A percentile compares a stretch with the other conserved stretches of the same genome.
These are phyloP conservation scores for Biston betularia DNA, from an alignment of 2,888 invertebrate genomes.

Conservation along the genomic window DNA sequence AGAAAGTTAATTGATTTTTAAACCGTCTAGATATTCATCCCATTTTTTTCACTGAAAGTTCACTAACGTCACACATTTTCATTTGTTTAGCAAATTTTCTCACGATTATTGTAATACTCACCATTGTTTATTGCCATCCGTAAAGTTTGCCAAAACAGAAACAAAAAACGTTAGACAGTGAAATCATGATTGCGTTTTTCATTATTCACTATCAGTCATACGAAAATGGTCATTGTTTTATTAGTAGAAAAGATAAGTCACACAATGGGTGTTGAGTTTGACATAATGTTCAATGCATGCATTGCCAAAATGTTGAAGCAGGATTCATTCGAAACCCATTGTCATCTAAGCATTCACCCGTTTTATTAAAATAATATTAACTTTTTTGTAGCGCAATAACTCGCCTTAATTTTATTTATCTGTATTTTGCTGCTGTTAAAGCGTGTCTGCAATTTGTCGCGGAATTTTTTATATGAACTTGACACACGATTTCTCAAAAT, in stretches of 20 bases:
- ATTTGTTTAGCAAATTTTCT: conserved; percentile 22
- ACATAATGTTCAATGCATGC: conserved; percentile 18
- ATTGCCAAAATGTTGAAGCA: background rate
- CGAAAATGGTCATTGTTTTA: conserved; percentile 58
- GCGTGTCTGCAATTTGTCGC: conserved; percentile 40
- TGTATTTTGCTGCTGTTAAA: background rate
- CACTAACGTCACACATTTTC: conserved; percentile 1
- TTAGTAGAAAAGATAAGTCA: conserved; percentile 55
- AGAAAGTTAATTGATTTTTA: conserved; percentile 49
- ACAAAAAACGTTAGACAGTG: conserved; percentile 60
- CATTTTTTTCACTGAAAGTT: background rate
- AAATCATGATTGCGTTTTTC: conserved; percentile 54
- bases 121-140: conserved; percentile 64
- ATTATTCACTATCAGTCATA: conserved; percentile 52
- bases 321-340: background rate
- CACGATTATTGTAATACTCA: conserved; percentile 58
- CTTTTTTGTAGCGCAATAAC: background rate
- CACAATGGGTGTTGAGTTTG: conserved; percentile 58
- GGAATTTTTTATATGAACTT: conserved; percentile 65
- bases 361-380: background rate
- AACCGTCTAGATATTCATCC: background rate
- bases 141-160: conserved; percentile 67
- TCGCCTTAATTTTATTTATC: background rate
- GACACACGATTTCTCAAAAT: conserved; percentile 51
- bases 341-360: background rate